A percentile compares a stretch with the other conserved stretches of the same genome.
phyloP scores from a whole-genome alignment of 2,113 vertebrate genomes.

The Cyprinodon variegatus region DNA sequence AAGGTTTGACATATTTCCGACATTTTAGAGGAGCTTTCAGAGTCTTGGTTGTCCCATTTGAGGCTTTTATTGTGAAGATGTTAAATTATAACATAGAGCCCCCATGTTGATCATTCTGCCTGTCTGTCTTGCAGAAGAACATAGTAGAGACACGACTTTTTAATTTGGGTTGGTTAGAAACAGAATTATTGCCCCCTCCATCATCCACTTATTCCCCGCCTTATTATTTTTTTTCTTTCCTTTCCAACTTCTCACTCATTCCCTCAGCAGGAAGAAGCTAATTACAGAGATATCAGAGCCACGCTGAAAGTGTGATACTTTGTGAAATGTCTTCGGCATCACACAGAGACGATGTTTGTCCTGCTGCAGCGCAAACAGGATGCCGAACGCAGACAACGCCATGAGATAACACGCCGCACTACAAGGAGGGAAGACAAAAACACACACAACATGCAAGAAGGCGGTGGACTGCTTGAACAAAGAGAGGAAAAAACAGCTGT shows the following conservation, averaged over 20 bases:
- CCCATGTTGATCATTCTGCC: slow-evolving; percentile 49
- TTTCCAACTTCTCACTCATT: slow-evolving; percentile 21
- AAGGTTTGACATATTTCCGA: slow-evolving; percentile 43
- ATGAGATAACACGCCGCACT: slow-evolving; percentile 67
- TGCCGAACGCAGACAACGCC: slow-evolving; percentile 68
- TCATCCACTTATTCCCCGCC: not conserved
- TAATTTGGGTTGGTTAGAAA: slow-evolving; percentile 54
- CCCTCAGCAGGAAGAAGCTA: slow-evolving; percentile 76
- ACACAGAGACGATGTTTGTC: slow-evolving; percentile 75
- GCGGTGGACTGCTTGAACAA: slow-evolving; percentile 36
- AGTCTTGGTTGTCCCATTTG: slow-evolving; percentile 51
- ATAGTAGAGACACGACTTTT: slow-evolving; percentile 36
- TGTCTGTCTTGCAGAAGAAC: slow-evolving; percentile 20
- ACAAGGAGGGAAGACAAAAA: slow-evolving; percentile 46
- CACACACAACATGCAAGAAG: slow-evolving; percentile 5
- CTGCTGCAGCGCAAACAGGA: slow-evolving; percentile 80
- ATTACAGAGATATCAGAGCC: slow-evolving; percentile 74
- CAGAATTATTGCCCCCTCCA: slow-evolving; percentile 35
- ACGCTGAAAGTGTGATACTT: slow-evolving; percentile 75
- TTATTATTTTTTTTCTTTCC: slow-evolving; percentile 3
- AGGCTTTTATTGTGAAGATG: slow-evolving; percentile 39
- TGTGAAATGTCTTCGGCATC: slow-evolving; percentile 78
- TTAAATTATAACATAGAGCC: slow-evolving; percentile 28
- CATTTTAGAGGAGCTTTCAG: not conserved
- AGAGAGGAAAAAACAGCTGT: slow-evolving; percentile 32